Conservation (phyloP, 2,888 invertebrate genomes). For the Drymonia ruficornis region DNA sequence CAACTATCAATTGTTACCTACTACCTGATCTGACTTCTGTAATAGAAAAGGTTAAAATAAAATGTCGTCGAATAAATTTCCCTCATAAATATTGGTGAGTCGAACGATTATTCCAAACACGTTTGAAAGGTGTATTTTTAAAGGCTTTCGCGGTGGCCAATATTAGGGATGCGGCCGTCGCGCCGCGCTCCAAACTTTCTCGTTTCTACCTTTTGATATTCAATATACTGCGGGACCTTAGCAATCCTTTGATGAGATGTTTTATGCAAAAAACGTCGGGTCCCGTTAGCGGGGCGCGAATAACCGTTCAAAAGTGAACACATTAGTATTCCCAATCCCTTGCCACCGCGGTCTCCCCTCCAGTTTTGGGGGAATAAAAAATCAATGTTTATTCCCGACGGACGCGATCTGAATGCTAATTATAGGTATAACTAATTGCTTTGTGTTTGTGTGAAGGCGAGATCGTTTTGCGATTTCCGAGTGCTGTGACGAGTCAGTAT, state of each 20-base stretch:
- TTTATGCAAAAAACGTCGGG: conserved; percentile 85
- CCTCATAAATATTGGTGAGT: conserved; percentile 41
- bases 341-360: conserved; percentile 63
- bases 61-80: conserved; percentile 40
- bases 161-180: conserved; percentile 73
- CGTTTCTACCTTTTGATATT: conserved; percentile 82
- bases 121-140: conserved; percentile 81
- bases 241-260: conserved; percentile 85
- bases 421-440: conserved; percentile 78
- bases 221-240: conserved; percentile 81
- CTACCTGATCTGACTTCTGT: too few relatives aligned
- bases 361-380: conserved; percentile 82
- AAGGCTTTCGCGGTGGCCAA: conserved; percentile 76
- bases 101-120: conserved; percentile 75
- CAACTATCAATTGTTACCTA: too few relatives aligned
- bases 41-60: conserved; percentile 12
- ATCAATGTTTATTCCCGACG: conserved; percentile 82
- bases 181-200: conserved; percentile 72
- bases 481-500: conserved; percentile 44
- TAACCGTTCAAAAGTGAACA: conserved; percentile 82
- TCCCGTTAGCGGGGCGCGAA: conserved; percentile 79
- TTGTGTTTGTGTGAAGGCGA: conserved; percentile 69
- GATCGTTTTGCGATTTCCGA: conserved; percentile 54
- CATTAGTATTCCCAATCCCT: conserved; percentile 81
- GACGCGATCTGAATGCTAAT: conserved; percentile 82